Base-by-base conservation (phyloP, 2,888 invertebrate genomes). In the Eurytoma adleriae region DNA sequence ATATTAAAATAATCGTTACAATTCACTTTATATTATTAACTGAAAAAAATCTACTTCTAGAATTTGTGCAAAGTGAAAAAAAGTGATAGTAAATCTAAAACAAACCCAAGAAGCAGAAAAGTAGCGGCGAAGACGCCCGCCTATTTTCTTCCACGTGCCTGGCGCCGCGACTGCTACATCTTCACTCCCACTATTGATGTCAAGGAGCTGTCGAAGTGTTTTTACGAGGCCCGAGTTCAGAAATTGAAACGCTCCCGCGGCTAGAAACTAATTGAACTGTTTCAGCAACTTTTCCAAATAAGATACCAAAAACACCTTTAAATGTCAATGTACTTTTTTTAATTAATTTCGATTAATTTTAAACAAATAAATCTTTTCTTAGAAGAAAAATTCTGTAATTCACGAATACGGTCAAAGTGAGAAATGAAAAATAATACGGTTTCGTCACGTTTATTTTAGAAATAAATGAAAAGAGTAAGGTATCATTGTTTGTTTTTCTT, bases 141-240 rank as follows among this genome's bases (percentile, higher is more conserved):
- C 66, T 20, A 57, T 64, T 74, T 75, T 61, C 27, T n/a, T 61
- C 61, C 12, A 20, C 40, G n/a, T 59, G 40, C 40, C 40, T 40
- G 57, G 48, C 20, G 54, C 24, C 27, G 50, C 67, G 20, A n/a
- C 40, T 77, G 56, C 20, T 59, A 64, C 75, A 66, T 71, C 70
- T 71, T 71, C 48, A 66, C 61, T 71, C 40, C 40, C 24, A 30
- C 69, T 71, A 78, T 78, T 71, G 64, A 71, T 78, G 77, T 78
- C 77, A 78, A 78, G 77, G 76, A 61, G 77, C 70, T 66, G 70
- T 70, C 64, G 70, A 77, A 77, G 70, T 61, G 70, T 27, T 62
- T 77, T 77, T 71, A 77, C 56, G 70, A 77, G 48, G 27, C 68
- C 57, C 56, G 24, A 66, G 27, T 50, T 24, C 40, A 76, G 67